Evolutionary conservation across 2,113 vertebrate species (phyloP).

Genomic region (Dasypus novemcinctus): DNA sequence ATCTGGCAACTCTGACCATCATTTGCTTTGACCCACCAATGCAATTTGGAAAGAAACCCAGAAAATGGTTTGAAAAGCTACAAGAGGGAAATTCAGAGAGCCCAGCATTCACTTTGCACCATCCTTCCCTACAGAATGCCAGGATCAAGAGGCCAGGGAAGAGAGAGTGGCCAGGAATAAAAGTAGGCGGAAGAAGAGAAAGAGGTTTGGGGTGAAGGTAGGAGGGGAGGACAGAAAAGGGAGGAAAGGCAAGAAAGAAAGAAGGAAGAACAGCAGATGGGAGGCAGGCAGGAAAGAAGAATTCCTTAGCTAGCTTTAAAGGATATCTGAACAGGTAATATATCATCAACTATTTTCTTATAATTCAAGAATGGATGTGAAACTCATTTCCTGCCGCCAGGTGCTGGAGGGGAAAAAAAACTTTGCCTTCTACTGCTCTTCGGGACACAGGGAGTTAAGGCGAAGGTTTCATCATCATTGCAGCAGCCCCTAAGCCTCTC

Average conservation of each 20-base stretch:
- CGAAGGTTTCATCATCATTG: slow-evolving; percentile 6
- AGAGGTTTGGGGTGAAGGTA: background rate
- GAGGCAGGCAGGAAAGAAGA: background rate
- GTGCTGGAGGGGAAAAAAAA: background rate
- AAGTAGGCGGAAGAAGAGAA: background rate
- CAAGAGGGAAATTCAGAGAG: background rate
- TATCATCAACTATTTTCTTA: background rate
- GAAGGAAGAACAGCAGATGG: background rate
- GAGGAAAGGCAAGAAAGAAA: background rate
- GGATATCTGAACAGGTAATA: background rate
- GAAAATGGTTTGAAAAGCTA: background rate
- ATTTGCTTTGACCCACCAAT: background rate
- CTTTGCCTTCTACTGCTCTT: background rate
- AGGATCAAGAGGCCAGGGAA: background rate
- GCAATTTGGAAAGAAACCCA: background rate
- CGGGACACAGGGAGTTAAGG: background rate
- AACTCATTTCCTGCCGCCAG: slow-evolving; percentile 37
- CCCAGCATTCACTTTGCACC: too few species aligned
- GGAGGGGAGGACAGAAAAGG: too few species aligned
- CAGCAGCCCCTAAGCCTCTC: slow-evolving; percentile 1
- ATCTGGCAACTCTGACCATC: background rate
- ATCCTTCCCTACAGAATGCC: background rate
- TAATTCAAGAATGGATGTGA: background rate
- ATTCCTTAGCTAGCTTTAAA: background rate
- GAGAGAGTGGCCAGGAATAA: background rate